Base-by-base conservation (phyloP, 2,888 invertebrate genomes). In the Sturmia bella region DNA sequence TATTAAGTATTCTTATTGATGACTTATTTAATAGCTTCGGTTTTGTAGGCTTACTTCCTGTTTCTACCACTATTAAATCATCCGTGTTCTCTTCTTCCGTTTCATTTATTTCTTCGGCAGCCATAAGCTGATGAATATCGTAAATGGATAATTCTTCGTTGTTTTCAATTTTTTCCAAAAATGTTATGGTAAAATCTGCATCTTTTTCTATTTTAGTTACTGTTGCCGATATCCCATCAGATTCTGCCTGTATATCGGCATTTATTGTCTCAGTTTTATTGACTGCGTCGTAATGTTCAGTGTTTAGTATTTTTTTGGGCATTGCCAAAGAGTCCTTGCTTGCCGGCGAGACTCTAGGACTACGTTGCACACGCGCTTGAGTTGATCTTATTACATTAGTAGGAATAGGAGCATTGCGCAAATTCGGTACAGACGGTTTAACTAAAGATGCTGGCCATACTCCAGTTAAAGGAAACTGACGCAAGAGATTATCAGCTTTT, bases 401-500 rank as follows among this genome's bases (percentile, higher is more conserved):
- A 1, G 41, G 15, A 15, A 19, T 21, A 11, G 21, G 6, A n/a
- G n/a, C n/a, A n/a, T n/a, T n/a, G n/a, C n/a, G n/a, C 37, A 68
- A 21, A 11, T 92, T 87, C 12, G 86, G 91, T 88, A 93, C 92
- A 73, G 81, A 85, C 0, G 92, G 89, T 69, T 87, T 87, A 0
- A 87, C 86, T 69, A 94, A 89, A 0, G 93, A 89, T 64, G 92
- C 89, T 19, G 94, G 91, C 85, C 94, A 89, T 24, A 92, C 91
- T 24, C 95, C 95, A 37, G 93, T 93, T 43, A 94, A 92, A 24
- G 95, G 92, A 88, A 92, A 95, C 77, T 94, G 93, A 77, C 95
- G 92, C 7, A 96, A 90, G 0, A 93, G 92, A 85, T 94, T 95
- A 87, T 96, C 95, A 0, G 95, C 94, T 87, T 93, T 93, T 84